Base-by-base conservation (phyloP, 2,113 vertebrate species). In the Siniperca knerii region DNA sequence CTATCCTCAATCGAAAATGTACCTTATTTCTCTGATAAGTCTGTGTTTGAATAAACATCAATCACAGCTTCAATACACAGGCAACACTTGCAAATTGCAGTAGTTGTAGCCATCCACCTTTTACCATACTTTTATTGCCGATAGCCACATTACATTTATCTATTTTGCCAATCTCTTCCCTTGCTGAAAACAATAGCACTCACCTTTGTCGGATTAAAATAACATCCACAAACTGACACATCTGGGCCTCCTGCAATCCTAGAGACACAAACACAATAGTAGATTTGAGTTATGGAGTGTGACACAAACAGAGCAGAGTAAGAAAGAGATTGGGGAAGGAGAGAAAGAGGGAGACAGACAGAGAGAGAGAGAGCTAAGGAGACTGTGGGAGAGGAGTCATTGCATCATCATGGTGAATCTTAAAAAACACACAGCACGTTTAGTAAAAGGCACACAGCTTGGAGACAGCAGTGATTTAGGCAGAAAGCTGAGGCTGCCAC, bases 221-320 rank as follows among this genome's bases (percentile, higher is more conserved):
- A 76, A 64, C 64, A 79, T 69, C 57, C 40, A 18, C 66, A 55
- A 42, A 46, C 50, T 80, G 75, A 66, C 77, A 80, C 57, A 61
- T 86, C 50, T 73, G 48, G 25, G 42, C 37, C 61, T 82, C 37
- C 13, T 61, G 46, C 48, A 33, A 20, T 62, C 60, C 42, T 15
- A 23, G 13, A 73, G 58, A 44, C 48, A 78, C 57, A 79, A 58
- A 81, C 50, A 44, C 57, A 85, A 48, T 35, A 18, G 35, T 20
- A 69, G 70, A 78, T 60, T 25, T 81, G 79, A 86, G 52, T 79
- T 84, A 82, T 82, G 58, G 58, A 55, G 64, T 57, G 40, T 87
- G 81, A 90, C 80, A 74, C 48, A 70, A 64, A 86, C 46, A 71
- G 68, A 71, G 42, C 50, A 2, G 73, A 74, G 62, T 15, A 23